Percentiles rank a stretch among this genome's conserved stretches.
Evolutionary conservation across 2,797 vertebrate genomes (phyloP).

Genomic region (Etheostoma nigrum): DNA sequence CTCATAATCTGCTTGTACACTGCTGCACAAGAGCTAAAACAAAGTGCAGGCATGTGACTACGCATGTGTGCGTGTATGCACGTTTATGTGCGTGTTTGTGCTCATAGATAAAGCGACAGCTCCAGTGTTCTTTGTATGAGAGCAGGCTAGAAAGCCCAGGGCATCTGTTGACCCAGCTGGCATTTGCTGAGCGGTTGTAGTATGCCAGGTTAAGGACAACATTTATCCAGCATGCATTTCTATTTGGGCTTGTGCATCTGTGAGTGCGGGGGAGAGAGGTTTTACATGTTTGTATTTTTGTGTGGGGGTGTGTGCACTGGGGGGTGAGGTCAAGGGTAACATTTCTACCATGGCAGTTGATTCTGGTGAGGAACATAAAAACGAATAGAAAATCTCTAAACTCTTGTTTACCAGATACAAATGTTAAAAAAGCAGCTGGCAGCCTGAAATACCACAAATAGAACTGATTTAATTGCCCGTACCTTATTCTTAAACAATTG

Average conservation of each 20-base stretch:
- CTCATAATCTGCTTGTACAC: conserved; percentile 75
- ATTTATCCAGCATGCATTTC: conserved; percentile 71
- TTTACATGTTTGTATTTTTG: conserved; percentile 26
- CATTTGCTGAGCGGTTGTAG: conserved; percentile 74
- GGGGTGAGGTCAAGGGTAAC: conserved; percentile 44
- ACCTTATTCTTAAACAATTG: conserved; percentile 27
- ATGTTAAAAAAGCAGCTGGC: conserved; percentile 22
- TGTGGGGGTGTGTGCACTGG: conserved; percentile 31
- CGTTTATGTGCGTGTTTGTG: conserved; percentile 4
- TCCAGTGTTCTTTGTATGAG: conserved; percentile 64
- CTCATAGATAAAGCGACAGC: conserved; percentile 42
- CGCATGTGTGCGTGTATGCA: conserved; percentile 3
- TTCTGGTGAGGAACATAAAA: conserved; percentile 14
- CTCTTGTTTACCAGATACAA: conserved; percentile 8
- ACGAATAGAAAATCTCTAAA: background rate
- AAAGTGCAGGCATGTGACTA: conserved; percentile 61
- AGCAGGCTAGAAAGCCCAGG: conserved; percentile 60
- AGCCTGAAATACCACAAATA: conserved; percentile 23
- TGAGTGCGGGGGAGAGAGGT: background rate
- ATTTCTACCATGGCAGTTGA: conserved; percentile 26
- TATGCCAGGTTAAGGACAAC: conserved; percentile 77
- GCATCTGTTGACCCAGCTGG: conserved; percentile 84
- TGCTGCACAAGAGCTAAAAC: conserved; percentile 47
- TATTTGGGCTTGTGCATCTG: conserved; percentile 24
- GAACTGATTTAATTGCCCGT: conserved; percentile 20